These are phyloP conservation scores for Cancer borealis DNA, from an alignment of 2,888 invertebrate species.

Conservation along the genomic window DNA sequence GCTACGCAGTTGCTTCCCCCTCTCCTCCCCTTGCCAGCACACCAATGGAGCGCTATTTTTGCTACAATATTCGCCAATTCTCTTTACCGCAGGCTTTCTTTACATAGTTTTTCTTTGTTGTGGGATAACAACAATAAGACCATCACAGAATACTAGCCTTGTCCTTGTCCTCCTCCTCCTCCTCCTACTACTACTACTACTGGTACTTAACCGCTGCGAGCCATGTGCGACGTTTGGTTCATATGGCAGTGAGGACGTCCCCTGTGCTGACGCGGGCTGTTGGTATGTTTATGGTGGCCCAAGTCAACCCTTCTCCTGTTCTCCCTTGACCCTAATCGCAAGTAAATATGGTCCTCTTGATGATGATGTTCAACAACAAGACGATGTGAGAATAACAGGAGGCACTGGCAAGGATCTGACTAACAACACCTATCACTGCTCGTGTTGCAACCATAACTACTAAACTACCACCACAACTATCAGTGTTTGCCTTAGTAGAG, in stretches of 20 bases:
- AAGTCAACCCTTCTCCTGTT: not conserved
- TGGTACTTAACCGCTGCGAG: not conserved
- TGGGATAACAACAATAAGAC: not conserved
- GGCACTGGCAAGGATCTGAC: not conserved
- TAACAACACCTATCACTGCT: not conserved
- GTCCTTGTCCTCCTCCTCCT: not conserved
- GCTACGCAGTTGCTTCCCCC: not conserved
- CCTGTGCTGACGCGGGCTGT: not conserved
- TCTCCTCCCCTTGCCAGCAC: not conserved
- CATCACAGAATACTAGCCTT: not conserved
- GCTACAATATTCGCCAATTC: not conserved
- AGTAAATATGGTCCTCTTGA: not conserved
- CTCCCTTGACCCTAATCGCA: not conserved
- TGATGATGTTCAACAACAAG: not conserved
- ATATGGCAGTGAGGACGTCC: not conserved
- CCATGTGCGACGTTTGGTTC: not conserved
- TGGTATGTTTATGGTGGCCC: not conserved
- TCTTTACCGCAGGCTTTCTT: not conserved
- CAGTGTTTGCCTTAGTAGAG: not conserved
- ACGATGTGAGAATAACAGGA: not conserved
- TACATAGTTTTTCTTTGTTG: not conserved
- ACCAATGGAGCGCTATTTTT: not conserved
- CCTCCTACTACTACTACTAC: not conserved
- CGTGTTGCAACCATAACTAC: not conserved
- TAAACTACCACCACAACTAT: not conserved